Evolutionary conservation across 1,140 invertebrate genomes (phyloP).

Genomic region (Schlechtendalia chinensis): DNA sequence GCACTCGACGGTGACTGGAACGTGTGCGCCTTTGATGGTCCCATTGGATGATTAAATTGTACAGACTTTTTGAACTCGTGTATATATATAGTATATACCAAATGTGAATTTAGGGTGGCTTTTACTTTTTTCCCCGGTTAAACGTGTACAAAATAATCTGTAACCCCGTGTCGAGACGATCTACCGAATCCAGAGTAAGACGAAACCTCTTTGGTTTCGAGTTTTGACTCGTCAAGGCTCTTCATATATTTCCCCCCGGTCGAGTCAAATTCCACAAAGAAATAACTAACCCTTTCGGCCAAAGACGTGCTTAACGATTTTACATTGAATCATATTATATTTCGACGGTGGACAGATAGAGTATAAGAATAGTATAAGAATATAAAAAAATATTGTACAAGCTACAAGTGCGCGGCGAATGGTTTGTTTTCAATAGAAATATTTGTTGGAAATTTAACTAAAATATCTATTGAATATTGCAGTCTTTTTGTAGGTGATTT

Average conservation of each 20-base stretch:
- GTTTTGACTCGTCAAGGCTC: neutral
- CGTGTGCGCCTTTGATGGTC: slow-evolving; percentile 22
- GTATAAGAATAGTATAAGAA: too few relatives aligned
- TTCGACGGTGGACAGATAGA: too few relatives aligned
- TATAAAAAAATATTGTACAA: too few relatives aligned
- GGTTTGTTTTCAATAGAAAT: too few relatives aligned
- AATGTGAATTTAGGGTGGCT: slow-evolving; percentile 13
- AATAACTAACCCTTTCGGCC: slow-evolving; percentile 18
- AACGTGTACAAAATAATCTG: slow-evolving; percentile 1
- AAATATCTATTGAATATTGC: too few relatives aligned
- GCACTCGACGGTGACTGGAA: slow-evolving; percentile 21
- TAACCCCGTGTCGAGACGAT: too few relatives aligned
- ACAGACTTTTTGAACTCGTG: slow-evolving; percentile 37
- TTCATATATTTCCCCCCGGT: neutral
- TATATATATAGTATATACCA: too few relatives aligned
- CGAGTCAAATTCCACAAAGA: slow-evolving; percentile 35
- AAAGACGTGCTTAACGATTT: neutral
- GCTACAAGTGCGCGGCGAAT: too few relatives aligned
- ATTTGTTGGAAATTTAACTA: too few relatives aligned
- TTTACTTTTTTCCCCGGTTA: neutral
- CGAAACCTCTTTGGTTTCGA: slow-evolving; percentile 37
- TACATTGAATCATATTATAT: slow-evolving; percentile 2
- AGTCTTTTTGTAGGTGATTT: too few relatives aligned
- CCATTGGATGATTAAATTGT: slow-evolving; percentile 43
- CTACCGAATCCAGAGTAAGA: neutral